Evolutionary conservation across 2,113 vertebrate genomes (phyloP).

Genomic region (Actinemys pallida): DNA sequence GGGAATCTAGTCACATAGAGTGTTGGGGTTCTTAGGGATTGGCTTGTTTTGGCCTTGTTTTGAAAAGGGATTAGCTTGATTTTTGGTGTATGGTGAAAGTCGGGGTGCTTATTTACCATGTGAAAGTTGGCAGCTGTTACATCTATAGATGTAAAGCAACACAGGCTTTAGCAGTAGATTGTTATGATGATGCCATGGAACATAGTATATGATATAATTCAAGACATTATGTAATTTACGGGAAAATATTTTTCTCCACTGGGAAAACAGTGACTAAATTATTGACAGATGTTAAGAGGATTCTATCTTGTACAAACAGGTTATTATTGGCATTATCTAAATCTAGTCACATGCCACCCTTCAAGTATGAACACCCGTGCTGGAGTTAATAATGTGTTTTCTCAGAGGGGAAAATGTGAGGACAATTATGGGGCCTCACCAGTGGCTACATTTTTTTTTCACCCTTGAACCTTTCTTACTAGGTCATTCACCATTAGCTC

Average conservation of each 20-base stretch:
- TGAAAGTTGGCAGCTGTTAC: too few species aligned
- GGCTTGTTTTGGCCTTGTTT: too few species aligned
- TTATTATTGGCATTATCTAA: slow-evolving; percentile 33
- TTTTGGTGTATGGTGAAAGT: too few species aligned
- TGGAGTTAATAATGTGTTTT: not conserved
- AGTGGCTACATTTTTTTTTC: not conserved
- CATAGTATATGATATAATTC: not conserved
- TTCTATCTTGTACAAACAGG: slow-evolving; percentile 38
- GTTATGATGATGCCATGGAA: not conserved
- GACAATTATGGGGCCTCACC: not conserved
- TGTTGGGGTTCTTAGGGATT: too few species aligned
- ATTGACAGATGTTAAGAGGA: slow-evolving; percentile 52
- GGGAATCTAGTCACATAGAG: too few species aligned
- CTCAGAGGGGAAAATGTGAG: not conserved
- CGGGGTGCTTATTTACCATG: too few species aligned
- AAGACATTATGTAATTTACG: not conserved
- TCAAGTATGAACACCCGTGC: not conserved
- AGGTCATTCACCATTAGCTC: not conserved
- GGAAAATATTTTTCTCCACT: slow-evolving; percentile 11
- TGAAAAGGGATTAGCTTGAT: too few species aligned
- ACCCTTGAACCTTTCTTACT: not conserved
- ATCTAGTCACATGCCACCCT: not conserved
- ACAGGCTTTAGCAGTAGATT: not conserved
- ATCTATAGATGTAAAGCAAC: not conserved
- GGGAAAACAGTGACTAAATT: slow-evolving; percentile 18